Conservation (phyloP, 2,797 vertebrate genomes). For the Manis pentadactyla region DNA sequence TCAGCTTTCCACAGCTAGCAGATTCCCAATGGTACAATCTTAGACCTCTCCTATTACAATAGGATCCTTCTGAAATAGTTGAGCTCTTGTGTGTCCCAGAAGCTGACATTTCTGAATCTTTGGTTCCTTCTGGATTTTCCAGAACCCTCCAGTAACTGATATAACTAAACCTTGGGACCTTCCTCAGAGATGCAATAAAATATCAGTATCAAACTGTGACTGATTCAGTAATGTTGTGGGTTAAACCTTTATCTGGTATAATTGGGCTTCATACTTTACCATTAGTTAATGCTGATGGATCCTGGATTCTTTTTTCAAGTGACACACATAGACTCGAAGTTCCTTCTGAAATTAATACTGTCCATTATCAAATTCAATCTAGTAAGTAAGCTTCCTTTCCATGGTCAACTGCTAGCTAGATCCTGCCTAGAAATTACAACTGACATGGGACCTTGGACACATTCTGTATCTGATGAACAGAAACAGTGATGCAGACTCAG, state of each 20-base stretch:
- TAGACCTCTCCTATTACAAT: neutral
- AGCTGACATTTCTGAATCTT: neutral
- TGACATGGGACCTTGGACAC: neutral
- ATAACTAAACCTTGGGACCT: neutral
- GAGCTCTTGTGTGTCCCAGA: accelerated
- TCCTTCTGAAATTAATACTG: neutral
- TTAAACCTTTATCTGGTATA: neutral
- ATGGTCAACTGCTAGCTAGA: neutral
- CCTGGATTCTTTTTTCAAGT: neutral
- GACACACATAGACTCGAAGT: neutral
- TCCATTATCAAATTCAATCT: neutral
- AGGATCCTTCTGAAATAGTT: neutral
- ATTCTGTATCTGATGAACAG: neutral
- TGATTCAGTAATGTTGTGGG: neutral
- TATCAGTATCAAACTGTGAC: neutral
- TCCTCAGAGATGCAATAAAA: neutral
- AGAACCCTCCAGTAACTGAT: neutral
- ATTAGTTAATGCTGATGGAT: neutral
- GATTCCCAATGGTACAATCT: neutral
- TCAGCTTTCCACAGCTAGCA: neutral
- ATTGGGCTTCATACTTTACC: neutral
- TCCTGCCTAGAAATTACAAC: neutral
- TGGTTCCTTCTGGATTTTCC: neutral
- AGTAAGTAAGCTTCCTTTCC: neutral
- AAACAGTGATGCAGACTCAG: neutral